Evolutionary conservation across 2,113 vertebrate genomes (phyloP).

Genomic region (Archocentrus centrarchus): DNA sequence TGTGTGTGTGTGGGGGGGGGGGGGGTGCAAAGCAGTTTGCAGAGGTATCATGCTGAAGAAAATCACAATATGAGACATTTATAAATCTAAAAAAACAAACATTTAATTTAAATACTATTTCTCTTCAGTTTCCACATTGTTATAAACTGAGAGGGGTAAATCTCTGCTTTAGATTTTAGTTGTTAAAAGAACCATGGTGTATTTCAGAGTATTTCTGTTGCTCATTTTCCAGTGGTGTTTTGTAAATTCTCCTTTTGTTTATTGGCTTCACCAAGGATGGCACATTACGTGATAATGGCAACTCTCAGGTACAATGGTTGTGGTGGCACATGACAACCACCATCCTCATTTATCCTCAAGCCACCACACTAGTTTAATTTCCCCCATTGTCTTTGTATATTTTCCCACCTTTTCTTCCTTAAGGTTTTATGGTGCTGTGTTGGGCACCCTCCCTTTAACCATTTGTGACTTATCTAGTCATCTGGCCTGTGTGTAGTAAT

Average conservation of each 20-base stretch:
- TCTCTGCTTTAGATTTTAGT: background rate
- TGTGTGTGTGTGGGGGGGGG: too few species aligned
- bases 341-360: background rate
- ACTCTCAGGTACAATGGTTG: conserved; percentile 31
- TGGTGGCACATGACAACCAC: conserved; percentile 8
- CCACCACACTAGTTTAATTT: conserved; percentile 28
- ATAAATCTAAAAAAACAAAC: background rate
- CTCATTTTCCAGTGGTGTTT: conserved; percentile 15
- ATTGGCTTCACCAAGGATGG: conserved; percentile 52
- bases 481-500: background rate
- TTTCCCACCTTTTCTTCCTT: background rate
- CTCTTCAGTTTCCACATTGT: background rate
- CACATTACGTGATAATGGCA: conserved; percentile 24
- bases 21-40: background rate
- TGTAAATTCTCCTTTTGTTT: conserved; percentile 50
- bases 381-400: background rate
- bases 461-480: background rate
- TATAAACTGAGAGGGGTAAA: background rate
- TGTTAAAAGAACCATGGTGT: background rate
- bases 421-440: background rate
- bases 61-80: background rate
- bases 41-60: background rate
- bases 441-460: background rate
- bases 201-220: background rate
- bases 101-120: background rate